Evolutionary conservation across 2,113 vertebrate species (phyloP).

Genomic region (Rhadina sibilatrix): DNA sequence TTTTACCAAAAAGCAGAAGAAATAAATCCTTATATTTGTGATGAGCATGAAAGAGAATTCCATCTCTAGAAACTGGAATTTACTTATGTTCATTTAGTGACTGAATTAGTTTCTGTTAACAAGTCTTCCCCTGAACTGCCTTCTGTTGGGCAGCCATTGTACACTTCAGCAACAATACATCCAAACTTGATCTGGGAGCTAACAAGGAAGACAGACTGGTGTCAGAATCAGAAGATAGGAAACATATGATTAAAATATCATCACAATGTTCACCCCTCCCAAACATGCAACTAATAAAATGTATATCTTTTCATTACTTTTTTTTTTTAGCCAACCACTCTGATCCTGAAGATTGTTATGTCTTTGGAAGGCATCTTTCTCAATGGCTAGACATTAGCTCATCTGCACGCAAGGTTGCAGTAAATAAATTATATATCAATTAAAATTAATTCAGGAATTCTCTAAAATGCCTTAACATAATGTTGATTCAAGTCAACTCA

Average conservation of each 20-base stretch:
- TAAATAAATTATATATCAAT: background rate
- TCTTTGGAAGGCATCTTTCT: background rate
- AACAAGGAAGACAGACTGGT: background rate
- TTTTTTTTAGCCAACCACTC: background rate
- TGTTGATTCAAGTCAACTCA: background rate
- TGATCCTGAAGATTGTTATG: background rate
- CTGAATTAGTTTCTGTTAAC: background rate
- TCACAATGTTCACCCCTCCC: background rate
- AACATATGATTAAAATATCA: background rate
- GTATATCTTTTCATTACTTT: background rate
- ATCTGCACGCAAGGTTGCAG: background rate
- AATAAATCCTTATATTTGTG: background rate
- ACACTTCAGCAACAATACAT: background rate
- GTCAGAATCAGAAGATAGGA: background rate
- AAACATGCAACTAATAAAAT: background rate
- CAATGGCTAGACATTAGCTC: background rate
- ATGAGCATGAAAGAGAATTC: background rate
- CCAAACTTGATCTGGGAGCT: background rate
- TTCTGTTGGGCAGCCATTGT: background rate
- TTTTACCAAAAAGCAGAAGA: background rate
- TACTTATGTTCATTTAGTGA: background rate
- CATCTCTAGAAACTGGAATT: background rate
- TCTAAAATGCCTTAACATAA: background rate
- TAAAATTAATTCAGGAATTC: background rate
- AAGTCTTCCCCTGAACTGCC: background rate